Conservation (phyloP, 64 coral and sea anemone species). For the Anthopleura sola region DNA sequence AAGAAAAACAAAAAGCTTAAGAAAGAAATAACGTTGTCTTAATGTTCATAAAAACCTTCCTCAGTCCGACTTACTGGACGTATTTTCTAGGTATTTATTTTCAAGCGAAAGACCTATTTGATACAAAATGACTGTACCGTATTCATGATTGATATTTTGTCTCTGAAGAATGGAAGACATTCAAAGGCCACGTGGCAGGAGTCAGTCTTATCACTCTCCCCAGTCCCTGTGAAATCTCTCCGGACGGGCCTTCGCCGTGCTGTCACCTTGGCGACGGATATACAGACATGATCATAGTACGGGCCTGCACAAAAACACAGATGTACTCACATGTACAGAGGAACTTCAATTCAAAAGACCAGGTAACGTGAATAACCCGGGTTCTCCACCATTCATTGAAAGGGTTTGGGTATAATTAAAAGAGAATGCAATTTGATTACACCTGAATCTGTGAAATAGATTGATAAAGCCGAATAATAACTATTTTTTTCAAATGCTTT, state of each 20-base stretch:
- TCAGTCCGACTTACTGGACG: too few species aligned
- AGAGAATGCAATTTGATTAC: too few species aligned
- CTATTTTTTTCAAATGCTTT: too few species aligned
- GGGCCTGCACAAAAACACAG: slow-evolving; percentile 52
- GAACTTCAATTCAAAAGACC: slow-evolving; percentile 87
- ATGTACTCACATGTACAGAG: slow-evolving; percentile 83
- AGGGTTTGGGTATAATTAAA: too few species aligned
- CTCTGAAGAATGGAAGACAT: slow-evolving; percentile 47
- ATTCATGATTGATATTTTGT: neutral
- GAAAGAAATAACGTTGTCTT: too few species aligned
- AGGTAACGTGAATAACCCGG: slow-evolving; percentile 31
- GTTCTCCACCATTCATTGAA: neutral
- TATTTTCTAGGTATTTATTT: too few species aligned
- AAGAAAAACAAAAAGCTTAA: too few species aligned
- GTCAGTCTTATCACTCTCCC: slow-evolving; percentile 87
- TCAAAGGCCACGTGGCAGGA: slow-evolving; percentile 56
- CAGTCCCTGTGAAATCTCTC: slow-evolving; percentile 77
- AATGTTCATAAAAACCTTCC: too few species aligned
- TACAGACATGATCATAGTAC: slow-evolving; percentile 87
- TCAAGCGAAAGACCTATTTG: too few species aligned
- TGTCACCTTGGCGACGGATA: slow-evolving; percentile 92
- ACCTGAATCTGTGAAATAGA: too few species aligned
- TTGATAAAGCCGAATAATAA: too few species aligned
- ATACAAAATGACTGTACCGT: too few species aligned
- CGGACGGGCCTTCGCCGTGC: slow-evolving; percentile 81